These are phyloP conservation scores for Baryphthengus martii DNA, from an alignment of 2,113 vertebrate genomes.

Conservation along the genomic window DNA sequence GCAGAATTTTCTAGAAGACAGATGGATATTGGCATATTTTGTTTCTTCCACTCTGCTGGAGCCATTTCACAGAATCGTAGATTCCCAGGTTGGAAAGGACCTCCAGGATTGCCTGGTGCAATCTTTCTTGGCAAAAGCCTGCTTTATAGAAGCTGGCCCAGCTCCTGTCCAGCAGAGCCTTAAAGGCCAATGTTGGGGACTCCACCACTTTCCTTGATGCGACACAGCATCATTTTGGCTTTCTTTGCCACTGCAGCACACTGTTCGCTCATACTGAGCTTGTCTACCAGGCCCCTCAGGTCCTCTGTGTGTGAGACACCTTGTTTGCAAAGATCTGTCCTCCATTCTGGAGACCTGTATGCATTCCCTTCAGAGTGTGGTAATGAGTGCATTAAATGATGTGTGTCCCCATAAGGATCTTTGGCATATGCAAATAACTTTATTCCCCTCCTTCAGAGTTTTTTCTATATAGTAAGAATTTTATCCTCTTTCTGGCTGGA, in stretches of 20 bases:
- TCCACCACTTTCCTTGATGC: neutral
- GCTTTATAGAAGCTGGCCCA: neutral
- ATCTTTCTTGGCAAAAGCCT: neutral
- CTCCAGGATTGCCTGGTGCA: neutral
- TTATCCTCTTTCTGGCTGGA: neutral
- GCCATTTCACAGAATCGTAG: neutral
- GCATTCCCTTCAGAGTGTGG: neutral
- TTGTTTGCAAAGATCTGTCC: neutral
- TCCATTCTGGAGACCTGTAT: neutral
- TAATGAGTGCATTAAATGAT: neutral
- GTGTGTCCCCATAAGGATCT: neutral
- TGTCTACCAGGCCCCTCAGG: neutral
- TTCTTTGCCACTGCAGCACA: neutral
- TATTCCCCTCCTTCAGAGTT: neutral
- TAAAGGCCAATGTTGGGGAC: neutral
- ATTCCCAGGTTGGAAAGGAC: neutral
- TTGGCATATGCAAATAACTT: neutral
- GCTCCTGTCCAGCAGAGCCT: neutral
- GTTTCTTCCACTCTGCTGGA: neutral
- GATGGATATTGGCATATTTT: neutral
- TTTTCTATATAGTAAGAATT: neutral
- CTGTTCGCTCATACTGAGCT: neutral
- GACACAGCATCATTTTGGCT: neutral
- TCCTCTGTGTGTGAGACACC: neutral
- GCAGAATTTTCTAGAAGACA: neutral